These are phyloP conservation scores for Lithosia quadra DNA, from an alignment of 2,888 invertebrate species.

Conservation along the genomic window DNA sequence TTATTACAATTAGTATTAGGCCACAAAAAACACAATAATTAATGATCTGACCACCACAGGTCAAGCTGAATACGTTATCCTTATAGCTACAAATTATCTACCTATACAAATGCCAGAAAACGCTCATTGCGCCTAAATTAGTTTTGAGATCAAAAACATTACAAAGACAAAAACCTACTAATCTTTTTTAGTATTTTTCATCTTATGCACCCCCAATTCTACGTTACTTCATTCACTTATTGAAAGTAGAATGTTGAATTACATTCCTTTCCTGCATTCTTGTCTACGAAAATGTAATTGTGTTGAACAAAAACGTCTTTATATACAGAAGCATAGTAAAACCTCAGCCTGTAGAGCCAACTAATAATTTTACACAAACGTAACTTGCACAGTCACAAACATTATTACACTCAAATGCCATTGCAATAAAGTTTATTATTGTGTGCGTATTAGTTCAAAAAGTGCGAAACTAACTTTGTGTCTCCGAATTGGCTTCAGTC, in stretches of 20 bases:
- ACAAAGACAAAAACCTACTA: neutral
- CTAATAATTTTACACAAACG: slow-evolving; percentile 48
- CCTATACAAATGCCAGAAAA: neutral
- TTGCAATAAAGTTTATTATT: slow-evolving; percentile 10
- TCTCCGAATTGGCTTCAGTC: slow-evolving; percentile 65
- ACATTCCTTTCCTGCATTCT: slow-evolving; percentile 17
- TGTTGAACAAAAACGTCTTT: slow-evolving; percentile 31
- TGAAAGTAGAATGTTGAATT: slow-evolving; percentile 11
- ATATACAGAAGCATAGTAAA: slow-evolving; percentile 49
- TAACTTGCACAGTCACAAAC: slow-evolving; percentile 7
- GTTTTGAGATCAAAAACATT: neutral
- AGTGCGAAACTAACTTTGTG: slow-evolving; percentile 23
- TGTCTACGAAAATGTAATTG: slow-evolving; percentile 15
- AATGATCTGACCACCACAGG: too few relatives aligned
- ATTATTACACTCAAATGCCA: neutral
- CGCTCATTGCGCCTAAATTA: neutral
- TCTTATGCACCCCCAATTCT: neutral
- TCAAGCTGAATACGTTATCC: neutral
- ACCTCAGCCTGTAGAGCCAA: slow-evolving; percentile 43
- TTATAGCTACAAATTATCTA: too few relatives aligned
- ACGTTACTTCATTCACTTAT: neutral
- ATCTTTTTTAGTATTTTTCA: neutral
- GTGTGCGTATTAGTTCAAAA: neutral
- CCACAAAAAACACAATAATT: too few relatives aligned
- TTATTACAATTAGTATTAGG: too few relatives aligned